These are phyloP conservation scores for Myrmecophaga tridactyla DNA, from an alignment of 2,113 vertebrate genomes.

Conservation along the genomic window DNA sequence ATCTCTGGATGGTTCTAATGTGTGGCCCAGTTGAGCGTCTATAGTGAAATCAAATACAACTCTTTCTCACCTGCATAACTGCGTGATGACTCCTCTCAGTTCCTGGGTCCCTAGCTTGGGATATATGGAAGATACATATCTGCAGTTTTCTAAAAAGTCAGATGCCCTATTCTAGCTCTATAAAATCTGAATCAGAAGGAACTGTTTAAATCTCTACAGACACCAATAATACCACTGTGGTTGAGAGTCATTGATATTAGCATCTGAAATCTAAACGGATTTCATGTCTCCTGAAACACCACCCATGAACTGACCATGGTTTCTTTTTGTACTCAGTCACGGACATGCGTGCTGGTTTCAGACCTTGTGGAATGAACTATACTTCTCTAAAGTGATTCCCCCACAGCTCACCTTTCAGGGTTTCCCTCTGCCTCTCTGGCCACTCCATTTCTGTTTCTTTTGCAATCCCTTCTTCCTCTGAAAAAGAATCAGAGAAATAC, in stretches of 20 bases:
- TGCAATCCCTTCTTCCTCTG: not conserved
- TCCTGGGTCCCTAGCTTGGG: not conserved
- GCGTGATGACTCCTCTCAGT: not conserved
- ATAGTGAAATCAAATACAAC: not conserved
- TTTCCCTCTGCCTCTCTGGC: not conserved
- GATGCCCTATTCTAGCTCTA: not conserved
- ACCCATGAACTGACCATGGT: not conserved
- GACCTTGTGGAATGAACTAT: fast-evolving
- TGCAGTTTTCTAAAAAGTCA: not conserved
- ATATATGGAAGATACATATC: not conserved
- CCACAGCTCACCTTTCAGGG: not conserved
- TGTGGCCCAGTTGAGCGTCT: too few species aligned
- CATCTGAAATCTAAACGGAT: not conserved
- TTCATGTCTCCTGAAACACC: not conserved
- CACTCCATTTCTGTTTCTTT: not conserved
- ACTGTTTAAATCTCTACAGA: not conserved
- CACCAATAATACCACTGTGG: not conserved
- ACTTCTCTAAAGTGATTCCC: not conserved
- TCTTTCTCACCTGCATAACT: not conserved
- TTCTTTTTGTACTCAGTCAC: not conserved
- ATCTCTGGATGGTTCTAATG: not conserved
- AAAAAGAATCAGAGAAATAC: not conserved
- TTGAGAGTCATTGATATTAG: not conserved
- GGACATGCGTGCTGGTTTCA: not conserved
- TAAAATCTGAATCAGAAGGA: not conserved